Evolutionary conservation across 2,113 vertebrate species (phyloP).

Genomic region (Alexandromys fortis): DNA sequence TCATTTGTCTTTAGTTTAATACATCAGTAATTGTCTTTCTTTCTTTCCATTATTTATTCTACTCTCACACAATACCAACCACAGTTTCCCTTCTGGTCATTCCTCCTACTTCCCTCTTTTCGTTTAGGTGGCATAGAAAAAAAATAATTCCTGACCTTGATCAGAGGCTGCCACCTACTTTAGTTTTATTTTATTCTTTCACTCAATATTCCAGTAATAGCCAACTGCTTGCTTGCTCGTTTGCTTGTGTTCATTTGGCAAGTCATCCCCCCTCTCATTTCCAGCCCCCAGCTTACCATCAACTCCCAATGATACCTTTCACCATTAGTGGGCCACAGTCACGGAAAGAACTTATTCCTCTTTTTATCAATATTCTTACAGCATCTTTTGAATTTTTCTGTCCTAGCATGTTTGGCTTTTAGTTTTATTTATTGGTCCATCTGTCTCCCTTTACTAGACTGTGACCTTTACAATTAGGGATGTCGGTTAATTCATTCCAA

Average conservation of each 20-base stretch:
- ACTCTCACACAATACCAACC: not conserved
- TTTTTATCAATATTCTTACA: not conserved
- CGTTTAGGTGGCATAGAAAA: not conserved
- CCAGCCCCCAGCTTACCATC: not conserved
- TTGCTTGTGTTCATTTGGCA: not conserved
- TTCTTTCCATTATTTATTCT: not conserved
- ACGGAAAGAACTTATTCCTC: not conserved
- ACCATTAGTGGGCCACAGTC: not conserved
- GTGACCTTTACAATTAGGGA: not conserved
- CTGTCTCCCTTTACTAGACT: slow-evolving; percentile 24
- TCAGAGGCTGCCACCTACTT: not conserved
- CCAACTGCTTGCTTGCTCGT: not conserved
- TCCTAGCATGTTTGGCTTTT: not conserved
- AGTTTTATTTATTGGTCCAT: slow-evolving; percentile 5
- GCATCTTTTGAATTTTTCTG: not conserved
- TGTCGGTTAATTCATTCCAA: not conserved
- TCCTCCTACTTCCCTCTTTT: not conserved
- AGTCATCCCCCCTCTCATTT: not conserved
- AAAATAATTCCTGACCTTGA: not conserved
- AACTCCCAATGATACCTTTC: not conserved
- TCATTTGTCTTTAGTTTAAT: not conserved
- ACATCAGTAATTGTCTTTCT: not conserved
- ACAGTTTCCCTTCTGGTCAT: not conserved
- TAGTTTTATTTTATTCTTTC: not conserved
- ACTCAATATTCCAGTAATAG: not conserved